phyloP scores from a whole-genome alignment of 2,888 invertebrate species.

The Polyommatus iphigenia region DNA sequence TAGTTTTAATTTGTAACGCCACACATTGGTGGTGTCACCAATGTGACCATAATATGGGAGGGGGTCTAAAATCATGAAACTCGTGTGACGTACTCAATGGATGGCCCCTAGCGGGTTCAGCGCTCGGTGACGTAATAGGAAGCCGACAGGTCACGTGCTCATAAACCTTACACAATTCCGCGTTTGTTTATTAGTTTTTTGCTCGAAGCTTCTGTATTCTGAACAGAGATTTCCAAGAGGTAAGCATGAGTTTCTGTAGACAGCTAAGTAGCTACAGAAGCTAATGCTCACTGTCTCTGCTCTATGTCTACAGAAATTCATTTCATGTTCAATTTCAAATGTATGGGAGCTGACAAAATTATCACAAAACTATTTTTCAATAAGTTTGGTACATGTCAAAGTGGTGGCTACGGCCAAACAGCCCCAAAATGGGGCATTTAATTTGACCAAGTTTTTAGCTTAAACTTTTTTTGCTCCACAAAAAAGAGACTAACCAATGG shows the following conservation, averaged over 20 bases:
- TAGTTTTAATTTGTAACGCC: too few species aligned
- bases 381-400: too few species aligned
- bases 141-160: conserved; percentile 25
- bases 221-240: background rate
- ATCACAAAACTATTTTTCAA: background rate
- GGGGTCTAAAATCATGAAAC: too few species aligned
- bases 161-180: conserved; percentile 27
- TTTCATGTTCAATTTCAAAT: too few species aligned
- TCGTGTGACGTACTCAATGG: too few species aligned
- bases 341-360: background rate
- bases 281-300: too few species aligned
- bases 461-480: background rate
- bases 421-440: background rate
- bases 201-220: background rate
- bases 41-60: too few species aligned
- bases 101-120: background rate
- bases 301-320: too few species aligned
- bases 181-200: conserved; percentile 21
- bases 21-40: too few species aligned
- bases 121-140: conserved; percentile 21
- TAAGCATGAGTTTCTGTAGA: background rate
- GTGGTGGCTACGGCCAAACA: background rate
- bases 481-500: background rate
- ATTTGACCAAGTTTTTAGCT: background rate
- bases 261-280: too few species aligned